Evolutionary conservation across 2,797 vertebrate species (phyloP).

Genomic region (Gymnodraco acuticeps): DNA sequence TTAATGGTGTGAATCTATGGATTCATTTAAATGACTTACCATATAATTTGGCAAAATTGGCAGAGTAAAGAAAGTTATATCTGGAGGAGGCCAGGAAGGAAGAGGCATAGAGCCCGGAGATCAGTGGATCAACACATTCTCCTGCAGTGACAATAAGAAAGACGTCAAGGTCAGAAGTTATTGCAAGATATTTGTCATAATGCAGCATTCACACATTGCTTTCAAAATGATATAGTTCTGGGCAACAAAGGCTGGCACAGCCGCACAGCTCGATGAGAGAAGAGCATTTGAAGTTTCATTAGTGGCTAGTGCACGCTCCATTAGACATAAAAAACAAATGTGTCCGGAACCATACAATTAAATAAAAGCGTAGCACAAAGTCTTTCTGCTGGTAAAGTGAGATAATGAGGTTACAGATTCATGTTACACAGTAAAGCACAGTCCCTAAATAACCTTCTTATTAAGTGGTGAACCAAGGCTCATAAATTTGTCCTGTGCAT

Average conservation of each 20-base stretch:
- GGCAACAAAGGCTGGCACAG: constrained; percentile 11
- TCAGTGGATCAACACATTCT: constrained; percentile 89
- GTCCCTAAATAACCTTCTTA: not conserved
- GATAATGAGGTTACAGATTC: not conserved
- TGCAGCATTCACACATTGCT: constrained; percentile 10
- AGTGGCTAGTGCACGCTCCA: not conserved
- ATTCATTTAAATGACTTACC: constrained; percentile 84
- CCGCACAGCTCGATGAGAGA: constrained; percentile 41
- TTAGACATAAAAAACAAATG: constrained; percentile 6
- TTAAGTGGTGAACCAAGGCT: constrained; percentile 9
- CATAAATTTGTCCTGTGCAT: constrained; percentile 18
- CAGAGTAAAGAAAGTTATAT: constrained; percentile 92
- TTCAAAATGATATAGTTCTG: constrained; percentile 14
- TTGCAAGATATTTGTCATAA: not conserved
- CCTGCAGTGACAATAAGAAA: constrained; percentile 58
- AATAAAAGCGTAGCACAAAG: constrained; percentile 21
- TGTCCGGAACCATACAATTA: not conserved
- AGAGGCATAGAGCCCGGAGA: constrained; percentile 91
- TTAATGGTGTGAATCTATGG: not conserved
- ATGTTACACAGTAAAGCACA: constrained; percentile 1
- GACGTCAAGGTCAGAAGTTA: constrained; percentile 14
- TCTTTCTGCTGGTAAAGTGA: constrained; percentile 6
- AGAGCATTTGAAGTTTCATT: constrained; percentile 29
- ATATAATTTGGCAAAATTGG: constrained; percentile 93
- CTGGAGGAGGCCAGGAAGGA: constrained; percentile 95